These are phyloP conservation scores for Caenorhabditis parvicauda DNA, from an alignment of 2,888 invertebrate genomes.

Conservation along the genomic window DNA sequence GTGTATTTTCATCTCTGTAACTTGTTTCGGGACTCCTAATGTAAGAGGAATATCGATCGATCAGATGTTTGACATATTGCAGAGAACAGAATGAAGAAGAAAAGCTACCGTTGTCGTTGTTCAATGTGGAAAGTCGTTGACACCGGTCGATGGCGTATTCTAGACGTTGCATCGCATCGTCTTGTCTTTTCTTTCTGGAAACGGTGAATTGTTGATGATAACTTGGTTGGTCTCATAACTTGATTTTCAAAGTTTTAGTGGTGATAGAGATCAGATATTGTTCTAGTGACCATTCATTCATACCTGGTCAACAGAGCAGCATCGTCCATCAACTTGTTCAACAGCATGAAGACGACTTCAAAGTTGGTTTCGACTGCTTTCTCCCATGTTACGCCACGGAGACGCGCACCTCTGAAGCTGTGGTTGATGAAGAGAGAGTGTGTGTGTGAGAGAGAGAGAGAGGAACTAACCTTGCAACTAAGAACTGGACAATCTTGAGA, in stretches of 20 bases:
- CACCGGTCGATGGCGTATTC: slow-evolving; percentile 9
- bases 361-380: slow-evolving; percentile 2
- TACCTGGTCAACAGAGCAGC: slow-evolving; percentile 9
- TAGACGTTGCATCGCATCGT: slow-evolving; percentile 16
- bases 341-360: slow-evolving; percentile 7
- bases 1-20: too few species aligned
- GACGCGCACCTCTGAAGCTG: slow-evolving; percentile 12
- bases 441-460: too few species aligned
- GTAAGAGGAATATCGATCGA: too few species aligned
- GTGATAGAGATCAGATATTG: too few species aligned
- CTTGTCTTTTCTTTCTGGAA: slow-evolving; percentile 11
- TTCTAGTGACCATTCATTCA: too few species aligned
- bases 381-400: slow-evolving; percentile 12
- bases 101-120: slow-evolving; percentile 6
- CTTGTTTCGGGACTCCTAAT: too few species aligned
- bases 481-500: neutral
- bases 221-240: too few species aligned
- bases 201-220: too few species aligned
- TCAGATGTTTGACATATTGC: too few species aligned
- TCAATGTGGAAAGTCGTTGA: slow-evolving; percentile 1
- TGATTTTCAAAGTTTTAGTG: too few species aligned
- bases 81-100: too few species aligned
- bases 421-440: neutral
- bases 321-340: slow-evolving; percentile 15
- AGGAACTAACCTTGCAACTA: neutral